Evolutionary conservation across 1,140 invertebrate genomes (phyloP), one percentile per base, ranked within the genome.

Genomic region (Drosophila oshimai): DNA sequence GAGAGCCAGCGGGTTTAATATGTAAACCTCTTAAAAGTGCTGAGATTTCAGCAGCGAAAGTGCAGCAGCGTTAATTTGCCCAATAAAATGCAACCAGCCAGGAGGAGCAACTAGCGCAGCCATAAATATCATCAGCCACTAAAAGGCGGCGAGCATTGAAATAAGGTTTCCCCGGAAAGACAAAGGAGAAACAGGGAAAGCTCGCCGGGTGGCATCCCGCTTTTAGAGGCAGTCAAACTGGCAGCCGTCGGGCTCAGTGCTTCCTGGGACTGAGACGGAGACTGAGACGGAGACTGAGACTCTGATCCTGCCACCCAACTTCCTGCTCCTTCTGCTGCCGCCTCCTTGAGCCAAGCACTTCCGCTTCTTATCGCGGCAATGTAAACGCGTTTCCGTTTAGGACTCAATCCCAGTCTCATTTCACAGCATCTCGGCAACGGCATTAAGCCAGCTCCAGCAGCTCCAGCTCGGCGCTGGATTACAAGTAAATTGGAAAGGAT

Each of bases 321-420:
- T 46, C 55, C 49, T 49, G 29, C 51, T 41, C 45, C 39, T 53
- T 31, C 29, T 67, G 51, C 71, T 46, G 6, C 69, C 41, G 55
- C 64, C 37, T 62, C 64, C 41, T 64, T 45, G 62, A 77, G 58
- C 69, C 73, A 60, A 72, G 83, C 74, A 87, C 73, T 81, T 87
- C 81, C 81, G 81, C 86, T 81, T 81, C 60, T 88, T 87, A 87
- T 87, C 81, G 81, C 81, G 83, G 83, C 74, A 70, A 88, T 87
- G 81, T 87, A 77, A 81, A 60, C 49, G 77, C 81, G 73, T 87
- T 87, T 87, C 81, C 81, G 83, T 78, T 77, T 62, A 58, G 75
- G 86, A 79, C 81, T 61, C 60, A 45, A 41, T 76, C 60, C 45
- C 47, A 41, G 39, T 26, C 62, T 36, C 49, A 24, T 53, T 34